Base-by-base conservation (phyloP, 1,140 invertebrate species). In the Euborellia annulipes region DNA sequence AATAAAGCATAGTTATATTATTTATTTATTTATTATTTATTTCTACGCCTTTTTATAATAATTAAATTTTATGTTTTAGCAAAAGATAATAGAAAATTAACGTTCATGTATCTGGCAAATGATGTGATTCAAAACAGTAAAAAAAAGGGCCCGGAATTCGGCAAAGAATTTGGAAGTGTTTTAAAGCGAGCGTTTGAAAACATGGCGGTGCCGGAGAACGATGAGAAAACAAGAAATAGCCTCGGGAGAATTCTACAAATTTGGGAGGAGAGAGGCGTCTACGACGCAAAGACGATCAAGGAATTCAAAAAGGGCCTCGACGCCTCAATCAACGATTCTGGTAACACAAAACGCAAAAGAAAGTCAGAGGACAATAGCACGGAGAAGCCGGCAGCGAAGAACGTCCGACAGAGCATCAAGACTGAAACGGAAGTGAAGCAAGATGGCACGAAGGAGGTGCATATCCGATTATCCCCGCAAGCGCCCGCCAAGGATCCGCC, bases 51-150 rank as follows among this genome's bases (percentile, higher is more conserved):
- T n/a, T 17, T 11, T 22, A 36, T 27, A 20, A 39, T 23, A 30
- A 32, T 16, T 32, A 49, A 50, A 44, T 39, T 54, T 52, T 56
- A 58, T 49, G 52, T 79, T 79, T 46, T 70, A 94, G 91, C 79
- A 0, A 82, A 88, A 62, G 79, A 88, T 50, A 73, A 71, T 45
- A 79, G 83, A 53, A 91, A 93, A 58, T 63, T 98, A 38, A 94
- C 86, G 18, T 88, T 93, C 55, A 85, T 98, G 76, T 97, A 98
- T 62, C 67, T 98, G 49, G 93, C 94, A 3, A 98, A 98, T 73
- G 95, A 98, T 75, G 90, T 98, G 19, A 93, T 97, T 51, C 94
- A 98, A 63, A 97, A 98, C 58, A 91, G 91, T 59, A 90, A 89
- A 58, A 96, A 95, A 58, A 97, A 97, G 65, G 92, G 90, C 0